phyloP scores from a whole-genome alignment of 2,113 vertebrate genomes.

The Rhinoderma darwinii region DNA sequence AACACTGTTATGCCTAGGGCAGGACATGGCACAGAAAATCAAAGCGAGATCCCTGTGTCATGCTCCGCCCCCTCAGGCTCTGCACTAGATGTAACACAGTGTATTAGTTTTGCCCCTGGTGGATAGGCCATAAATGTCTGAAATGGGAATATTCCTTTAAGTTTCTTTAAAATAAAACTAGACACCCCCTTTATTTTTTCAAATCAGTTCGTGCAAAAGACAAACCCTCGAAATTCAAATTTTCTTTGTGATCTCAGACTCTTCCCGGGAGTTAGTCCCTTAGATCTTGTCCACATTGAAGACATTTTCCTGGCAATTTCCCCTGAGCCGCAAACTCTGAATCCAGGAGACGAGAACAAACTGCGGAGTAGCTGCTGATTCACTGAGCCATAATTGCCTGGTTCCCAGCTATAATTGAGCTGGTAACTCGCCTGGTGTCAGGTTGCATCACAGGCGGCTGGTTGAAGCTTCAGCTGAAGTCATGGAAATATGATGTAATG shows the following conservation, averaged over 20 bases:
- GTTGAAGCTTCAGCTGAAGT: conserved; percentile 2
- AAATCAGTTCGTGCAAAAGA: background rate
- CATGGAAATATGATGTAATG: conserved; percentile 43
- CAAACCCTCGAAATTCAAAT: background rate
- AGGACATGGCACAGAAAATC: no score
- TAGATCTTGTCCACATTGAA: background rate
- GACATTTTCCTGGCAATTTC: conserved; percentile 23
- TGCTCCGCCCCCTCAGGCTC: no score
- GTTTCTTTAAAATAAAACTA: background rate
- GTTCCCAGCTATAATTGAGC: conserved; percentile 19
- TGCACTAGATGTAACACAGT: no score
- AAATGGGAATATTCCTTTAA: background rate
- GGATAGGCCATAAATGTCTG: no score
- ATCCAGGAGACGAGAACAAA: background rate
- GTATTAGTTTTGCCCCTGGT: no score
- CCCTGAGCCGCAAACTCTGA: background rate
- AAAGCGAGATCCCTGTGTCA: no score
- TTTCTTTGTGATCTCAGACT: background rate
- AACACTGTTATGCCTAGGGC: no score
- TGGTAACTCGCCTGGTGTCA: conserved; percentile 1
- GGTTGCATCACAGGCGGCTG: conserved; percentile 23
- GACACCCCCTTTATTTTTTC: background rate
- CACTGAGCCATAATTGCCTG: conserved; percentile 39
- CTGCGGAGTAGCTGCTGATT: conserved; percentile 15
- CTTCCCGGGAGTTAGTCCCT: background rate